Conservation (phyloP, 2,797 vertebrate genomes). For the Sebastes miniatus region DNA sequence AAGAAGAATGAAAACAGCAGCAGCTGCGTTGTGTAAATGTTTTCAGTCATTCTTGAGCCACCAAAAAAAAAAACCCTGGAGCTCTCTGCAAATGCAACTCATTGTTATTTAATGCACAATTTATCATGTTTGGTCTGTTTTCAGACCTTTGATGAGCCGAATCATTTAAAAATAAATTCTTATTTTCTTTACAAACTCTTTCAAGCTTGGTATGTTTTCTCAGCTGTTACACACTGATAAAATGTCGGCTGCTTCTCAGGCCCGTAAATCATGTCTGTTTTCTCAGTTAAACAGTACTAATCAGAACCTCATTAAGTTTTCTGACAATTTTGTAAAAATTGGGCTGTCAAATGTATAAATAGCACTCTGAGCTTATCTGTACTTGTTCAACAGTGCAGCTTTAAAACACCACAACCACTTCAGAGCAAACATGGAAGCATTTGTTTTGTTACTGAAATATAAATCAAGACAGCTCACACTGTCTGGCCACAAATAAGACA, state of each 20-base stretch:
- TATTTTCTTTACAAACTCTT: constrained; percentile 54
- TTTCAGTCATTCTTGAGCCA: constrained; percentile 52
- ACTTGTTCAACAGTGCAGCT: neutral
- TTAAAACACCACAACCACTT: neutral
- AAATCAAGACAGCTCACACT: neutral
- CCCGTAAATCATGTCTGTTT: constrained; percentile 69
- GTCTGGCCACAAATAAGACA: neutral
- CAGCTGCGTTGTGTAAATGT: constrained; percentile 75
- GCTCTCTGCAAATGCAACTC: constrained; percentile 14
- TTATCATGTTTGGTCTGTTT: constrained; percentile 44
- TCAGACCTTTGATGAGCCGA: constrained; percentile 33
- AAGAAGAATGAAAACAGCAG: constrained; percentile 29
- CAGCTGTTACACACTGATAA: constrained; percentile 59
- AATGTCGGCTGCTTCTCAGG: constrained; percentile 37
- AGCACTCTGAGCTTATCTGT: constrained; percentile 10
- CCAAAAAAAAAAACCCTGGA: neutral
- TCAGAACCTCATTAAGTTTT: constrained; percentile 54
- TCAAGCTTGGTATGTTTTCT: constrained; percentile 57
- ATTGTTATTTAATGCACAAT: constrained; percentile 50
- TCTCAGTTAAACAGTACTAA: constrained; percentile 51
- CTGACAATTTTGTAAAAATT: constrained; percentile 22
- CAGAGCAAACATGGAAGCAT: constrained; percentile 1
- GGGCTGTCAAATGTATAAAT: constrained; percentile 37
- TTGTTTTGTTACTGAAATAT: neutral
- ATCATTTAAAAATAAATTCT: constrained; percentile 45